Conservation (phyloP, 2,797 vertebrate genomes). For the Hydrocynus forskahlii region DNA sequence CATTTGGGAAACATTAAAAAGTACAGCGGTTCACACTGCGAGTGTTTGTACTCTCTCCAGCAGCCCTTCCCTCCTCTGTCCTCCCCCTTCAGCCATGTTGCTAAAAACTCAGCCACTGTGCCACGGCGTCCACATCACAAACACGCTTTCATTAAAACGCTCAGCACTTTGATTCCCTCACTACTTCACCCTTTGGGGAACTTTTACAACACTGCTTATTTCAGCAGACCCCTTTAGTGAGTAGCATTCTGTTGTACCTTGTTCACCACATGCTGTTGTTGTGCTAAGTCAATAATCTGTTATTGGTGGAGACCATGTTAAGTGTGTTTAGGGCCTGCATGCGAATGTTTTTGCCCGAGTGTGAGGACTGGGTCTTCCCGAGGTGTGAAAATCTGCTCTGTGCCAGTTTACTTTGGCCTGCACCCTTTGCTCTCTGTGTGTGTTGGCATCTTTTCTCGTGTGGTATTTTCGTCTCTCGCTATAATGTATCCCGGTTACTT, state of each 20-base stretch:
- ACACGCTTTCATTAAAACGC: conserved; percentile 53
- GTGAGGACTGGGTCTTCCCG: conserved; percentile 65
- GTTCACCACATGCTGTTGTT: conserved; percentile 36
- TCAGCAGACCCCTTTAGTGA: conserved; percentile 18
- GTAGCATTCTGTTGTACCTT: conserved; percentile 29
- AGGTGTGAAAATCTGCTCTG: conserved; percentile 71
- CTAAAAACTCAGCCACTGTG: conserved; percentile 56
- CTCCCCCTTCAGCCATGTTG: conserved; percentile 36
- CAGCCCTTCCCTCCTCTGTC: conserved; percentile 35
- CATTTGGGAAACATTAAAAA: conserved; percentile 75
- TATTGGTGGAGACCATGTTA: conserved; percentile 59
- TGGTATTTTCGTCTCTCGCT: conserved; percentile 68
- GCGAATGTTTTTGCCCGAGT: conserved; percentile 62
- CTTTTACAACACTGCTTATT: conserved; percentile 40
- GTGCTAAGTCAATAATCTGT: conserved; percentile 50
- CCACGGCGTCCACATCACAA: conserved; percentile 57
- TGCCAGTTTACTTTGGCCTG: conserved; percentile 73
- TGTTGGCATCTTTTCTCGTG: conserved; percentile 57
- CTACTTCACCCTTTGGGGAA: conserved; percentile 41
- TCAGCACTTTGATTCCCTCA: conserved; percentile 49
- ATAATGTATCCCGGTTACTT: conserved; percentile 57
- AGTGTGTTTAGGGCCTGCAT: conserved; percentile 62
- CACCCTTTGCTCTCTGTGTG: conserved; percentile 50
- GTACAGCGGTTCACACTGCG: conserved; percentile 70
- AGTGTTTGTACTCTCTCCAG: conserved; percentile 67